These are phyloP conservation scores for Strigamia crassipes DNA, from an alignment of 2,888 invertebrate species.

Conservation along the genomic window DNA sequence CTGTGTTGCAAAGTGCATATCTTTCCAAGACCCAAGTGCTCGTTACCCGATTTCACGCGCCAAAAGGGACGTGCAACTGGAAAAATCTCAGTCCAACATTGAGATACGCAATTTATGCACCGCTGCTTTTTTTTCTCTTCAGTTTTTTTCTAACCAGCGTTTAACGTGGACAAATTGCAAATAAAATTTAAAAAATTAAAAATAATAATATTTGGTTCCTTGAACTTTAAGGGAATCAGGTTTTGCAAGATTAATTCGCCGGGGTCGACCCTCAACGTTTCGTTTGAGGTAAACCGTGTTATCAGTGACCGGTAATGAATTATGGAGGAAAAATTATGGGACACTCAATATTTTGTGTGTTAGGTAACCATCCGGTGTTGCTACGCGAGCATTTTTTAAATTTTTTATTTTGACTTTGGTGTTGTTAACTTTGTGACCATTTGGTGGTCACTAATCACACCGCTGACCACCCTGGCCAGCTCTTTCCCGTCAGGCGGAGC, in stretches of 20 bases:
- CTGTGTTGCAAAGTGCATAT: conserved; percentile 20
- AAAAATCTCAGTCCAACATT: neutral
- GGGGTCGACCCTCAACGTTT: neutral
- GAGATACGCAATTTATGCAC: neutral
- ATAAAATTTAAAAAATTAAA: too few relatives aligned
- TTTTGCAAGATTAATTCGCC: neutral
- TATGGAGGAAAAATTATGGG: neutral
- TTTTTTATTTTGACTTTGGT: neutral
- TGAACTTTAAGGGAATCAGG: neutral
- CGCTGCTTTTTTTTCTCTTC: neutral
- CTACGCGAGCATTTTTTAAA: too few relatives aligned
- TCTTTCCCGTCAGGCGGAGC: too few relatives aligned
- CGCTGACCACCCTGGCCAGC: too few relatives aligned
- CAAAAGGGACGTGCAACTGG: conserved; percentile 10
- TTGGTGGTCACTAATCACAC: too few relatives aligned
- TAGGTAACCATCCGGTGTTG: too few relatives aligned
- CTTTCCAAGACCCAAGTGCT: conserved; percentile 10
- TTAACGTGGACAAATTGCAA: too few relatives aligned
- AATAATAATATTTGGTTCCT: too few relatives aligned
- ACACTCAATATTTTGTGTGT: too few relatives aligned
- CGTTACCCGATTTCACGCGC: conserved; percentile 24
- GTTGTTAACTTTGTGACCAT: too few relatives aligned
- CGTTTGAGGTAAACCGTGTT: neutral
- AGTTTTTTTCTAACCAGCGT: neutral
- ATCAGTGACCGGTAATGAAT: neutral